phyloP scores from a whole-genome alignment of 1,140 invertebrate species.

The Colletes latitarsis region DNA sequence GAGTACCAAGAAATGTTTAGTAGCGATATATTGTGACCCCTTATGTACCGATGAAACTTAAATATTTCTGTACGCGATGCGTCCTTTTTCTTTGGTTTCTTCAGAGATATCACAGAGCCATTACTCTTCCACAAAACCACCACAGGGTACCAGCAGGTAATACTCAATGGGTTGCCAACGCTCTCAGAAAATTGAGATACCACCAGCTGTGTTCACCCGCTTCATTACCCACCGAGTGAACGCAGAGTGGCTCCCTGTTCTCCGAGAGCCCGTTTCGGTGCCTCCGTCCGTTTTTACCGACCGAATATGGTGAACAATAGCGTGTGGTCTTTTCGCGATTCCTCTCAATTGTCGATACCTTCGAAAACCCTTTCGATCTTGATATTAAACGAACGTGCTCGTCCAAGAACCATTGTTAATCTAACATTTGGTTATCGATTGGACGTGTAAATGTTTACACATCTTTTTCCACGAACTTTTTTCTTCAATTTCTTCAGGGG shows the following conservation, averaged over 20 bases:
- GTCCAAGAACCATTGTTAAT: too few relatives aligned
- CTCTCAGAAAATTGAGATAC: slow-evolving; percentile 92
- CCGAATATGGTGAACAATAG: slow-evolving; percentile 9
- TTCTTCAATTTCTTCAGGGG: too few relatives aligned
- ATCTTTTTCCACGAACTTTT: too few relatives aligned
- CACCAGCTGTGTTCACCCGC: slow-evolving; percentile 98
- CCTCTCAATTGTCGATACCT: slow-evolving; percentile 4
- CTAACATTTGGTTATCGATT: too few relatives aligned
- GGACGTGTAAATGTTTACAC: too few relatives aligned
- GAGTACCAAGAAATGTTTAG: too few relatives aligned
- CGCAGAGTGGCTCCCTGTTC: slow-evolving; percentile 96
- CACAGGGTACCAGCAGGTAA: slow-evolving; percentile 30
- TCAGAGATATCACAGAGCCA: background rate
- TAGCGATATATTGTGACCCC: too few relatives aligned
- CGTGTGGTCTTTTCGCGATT: background rate
- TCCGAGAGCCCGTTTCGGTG: slow-evolving; percentile 72
- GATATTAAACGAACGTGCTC: background rate
- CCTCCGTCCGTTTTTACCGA: slow-evolving; percentile 57
- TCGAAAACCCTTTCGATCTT: background rate
- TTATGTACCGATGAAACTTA: too few relatives aligned
- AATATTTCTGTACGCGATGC: background rate
- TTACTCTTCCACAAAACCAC: background rate
- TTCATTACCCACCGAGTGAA: slow-evolving; percentile 89
- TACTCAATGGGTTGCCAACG: slow-evolving; percentile 65
- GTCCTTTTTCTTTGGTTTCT: background rate